A percentile compares a stretch with the other conserved stretches of the same genome.
phyloP scores from a whole-genome alignment of 2,888 invertebrate species.

The Megaustenia siamemsis region DNA sequence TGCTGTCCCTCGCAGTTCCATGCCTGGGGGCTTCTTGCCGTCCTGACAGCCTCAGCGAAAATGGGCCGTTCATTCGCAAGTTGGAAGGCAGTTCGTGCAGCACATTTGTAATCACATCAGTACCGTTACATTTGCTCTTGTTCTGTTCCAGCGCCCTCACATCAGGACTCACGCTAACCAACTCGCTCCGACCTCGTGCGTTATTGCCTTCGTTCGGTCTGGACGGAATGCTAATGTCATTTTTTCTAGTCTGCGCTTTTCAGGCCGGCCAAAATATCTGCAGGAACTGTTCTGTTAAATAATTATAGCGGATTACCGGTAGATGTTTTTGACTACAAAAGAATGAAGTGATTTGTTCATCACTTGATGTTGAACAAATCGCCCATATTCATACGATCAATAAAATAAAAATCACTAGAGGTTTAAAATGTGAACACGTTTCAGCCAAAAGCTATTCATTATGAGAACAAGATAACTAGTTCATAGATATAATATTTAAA shows the following conservation, averaged over 20 bases:
- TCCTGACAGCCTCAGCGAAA: background rate
- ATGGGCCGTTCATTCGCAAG: conserved; percentile 11
- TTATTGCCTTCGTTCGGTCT: conserved; percentile 41
- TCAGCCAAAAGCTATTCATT: background rate
- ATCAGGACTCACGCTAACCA: conserved; percentile 43
- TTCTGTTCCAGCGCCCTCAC: conserved; percentile 5
- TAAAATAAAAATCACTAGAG: background rate
- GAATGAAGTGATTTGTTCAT: background rate
- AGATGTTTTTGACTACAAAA: conserved; percentile 25
- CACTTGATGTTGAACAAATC: background rate
- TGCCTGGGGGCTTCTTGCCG: background rate
- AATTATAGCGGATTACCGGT: conserved; percentile 16
- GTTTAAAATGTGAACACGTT: conserved; percentile 8
- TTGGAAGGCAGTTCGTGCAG: conserved; percentile 34
- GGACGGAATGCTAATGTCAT: conserved; percentile 22
- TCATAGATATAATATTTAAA: background rate
- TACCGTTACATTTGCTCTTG: conserved; percentile 45
- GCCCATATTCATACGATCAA: conserved; percentile 9
- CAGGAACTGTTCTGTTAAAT: conserved; percentile 4
- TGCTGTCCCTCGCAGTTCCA: conserved; percentile 34
- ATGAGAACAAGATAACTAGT: background rate
- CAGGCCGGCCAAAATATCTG: conserved; percentile 19
- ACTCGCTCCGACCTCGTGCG: conserved; percentile 7
- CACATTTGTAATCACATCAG: conserved; percentile 46
- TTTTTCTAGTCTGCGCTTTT: background rate